Evolutionary conservation across 2,888 invertebrate species (phyloP), one percentile per base, ranked within the genome.

Genomic region (Exephanes ischioxanthus): DNA sequence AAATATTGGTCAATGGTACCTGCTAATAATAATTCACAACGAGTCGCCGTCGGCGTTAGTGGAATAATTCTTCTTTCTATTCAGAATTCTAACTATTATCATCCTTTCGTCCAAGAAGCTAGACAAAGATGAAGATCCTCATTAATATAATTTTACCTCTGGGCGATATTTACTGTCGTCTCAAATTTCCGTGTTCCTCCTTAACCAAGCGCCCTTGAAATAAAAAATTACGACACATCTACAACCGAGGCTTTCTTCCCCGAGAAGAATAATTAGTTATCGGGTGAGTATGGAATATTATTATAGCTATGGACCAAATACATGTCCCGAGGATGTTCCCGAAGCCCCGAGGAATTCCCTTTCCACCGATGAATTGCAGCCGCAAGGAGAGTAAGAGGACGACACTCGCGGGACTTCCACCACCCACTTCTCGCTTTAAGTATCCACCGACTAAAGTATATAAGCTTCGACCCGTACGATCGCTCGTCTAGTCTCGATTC

Each of bases 401-500:
- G 76, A 22, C 51, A 72, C 53, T 26, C 26, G 45, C 26, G 58
- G 41, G 26, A 41, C 48, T 30, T 80, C 84, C 82, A 83, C 84
- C 84, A 85, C 83, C 76, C 80, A 73, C 45, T 48, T 68, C 45
- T 53, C 58, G 58, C 76, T 81, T n/a, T 37, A 75, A 41, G 48
- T 48, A 48, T 67, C 51, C 67, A 48, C 66, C 61, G 67, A 55
- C 51, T 19, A 51, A 45, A 86, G 89, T 93, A 93, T 93, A 93
- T 92, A 93, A 93, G 92, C 91, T 89, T 90, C 90, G 87, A 87
- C 90, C 87, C 88, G 88, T 80, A 80, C 89, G 90, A 89, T 87
- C 89, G 88, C 92, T 91, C 90, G 90, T 90, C 92, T 92, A 93
- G 93, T 93, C 91, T 91, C 90, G 85, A 89, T 88, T 87, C 30